Conservation (phyloP, 2,113 vertebrate genomes). For the Murina feae region DNA sequence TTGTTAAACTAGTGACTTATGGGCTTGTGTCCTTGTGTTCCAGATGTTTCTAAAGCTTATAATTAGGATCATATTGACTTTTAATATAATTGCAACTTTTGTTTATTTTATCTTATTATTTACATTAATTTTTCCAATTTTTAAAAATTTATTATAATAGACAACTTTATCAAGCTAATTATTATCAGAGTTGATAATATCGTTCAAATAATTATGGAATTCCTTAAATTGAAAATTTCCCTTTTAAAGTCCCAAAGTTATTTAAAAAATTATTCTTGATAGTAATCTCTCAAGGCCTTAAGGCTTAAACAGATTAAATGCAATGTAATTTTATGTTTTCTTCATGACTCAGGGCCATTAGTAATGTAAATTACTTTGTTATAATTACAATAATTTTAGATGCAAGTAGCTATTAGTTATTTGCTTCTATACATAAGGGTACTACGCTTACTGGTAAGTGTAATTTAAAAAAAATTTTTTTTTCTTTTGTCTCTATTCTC, state of each 20-base stretch:
- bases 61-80: background rate
- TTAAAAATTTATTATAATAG: background rate
- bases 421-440: background rate
- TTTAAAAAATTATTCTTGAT: constrained; percentile 44
- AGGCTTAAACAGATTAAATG: background rate
- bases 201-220: constrained; percentile 26
- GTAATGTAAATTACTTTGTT: constrained; percentile 49
- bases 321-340: constrained; percentile 32
- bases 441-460: background rate
- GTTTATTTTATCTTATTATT: constrained; percentile 21
- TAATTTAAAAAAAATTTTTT: background rate
- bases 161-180: constrained; percentile 26
- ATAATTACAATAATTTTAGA: constrained; percentile 49
- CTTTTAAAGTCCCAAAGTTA: constrained; percentile 37
- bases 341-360: constrained; percentile 33
- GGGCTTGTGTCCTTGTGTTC: background rate
- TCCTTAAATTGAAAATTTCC: constrained; percentile 29
- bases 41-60: background rate
- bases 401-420: background rate
- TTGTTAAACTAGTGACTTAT: background rate
- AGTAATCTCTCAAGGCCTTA: background rate
- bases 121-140: constrained; percentile 7
- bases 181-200: background rate
- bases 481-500: background rate
- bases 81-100: background rate